Conservation (phyloP, 2,113 vertebrate species). For the Callopanchax toddi region DNA sequence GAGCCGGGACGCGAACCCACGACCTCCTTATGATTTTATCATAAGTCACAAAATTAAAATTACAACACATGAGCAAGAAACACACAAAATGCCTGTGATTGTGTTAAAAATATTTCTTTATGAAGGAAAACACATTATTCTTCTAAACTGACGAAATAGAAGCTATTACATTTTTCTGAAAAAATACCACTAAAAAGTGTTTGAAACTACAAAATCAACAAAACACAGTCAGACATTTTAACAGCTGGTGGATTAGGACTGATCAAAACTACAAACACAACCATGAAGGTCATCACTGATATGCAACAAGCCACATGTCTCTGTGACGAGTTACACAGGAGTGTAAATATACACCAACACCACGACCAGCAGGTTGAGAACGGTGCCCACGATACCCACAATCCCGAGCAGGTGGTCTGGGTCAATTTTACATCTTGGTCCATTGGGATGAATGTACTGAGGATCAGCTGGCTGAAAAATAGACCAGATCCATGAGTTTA, state of each 20-base stretch:
- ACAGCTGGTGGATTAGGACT: neutral
- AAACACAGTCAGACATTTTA: too few relatives aligned
- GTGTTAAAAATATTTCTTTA: too few relatives aligned
- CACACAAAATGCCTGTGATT: too few relatives aligned
- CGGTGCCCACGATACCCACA: slow-evolving; percentile 44
- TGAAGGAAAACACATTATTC: too few relatives aligned
- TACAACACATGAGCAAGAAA: too few relatives aligned
- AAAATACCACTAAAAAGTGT: too few relatives aligned
- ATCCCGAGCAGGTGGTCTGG: slow-evolving; percentile 35
- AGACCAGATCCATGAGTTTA: neutral
- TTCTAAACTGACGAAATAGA: too few relatives aligned
- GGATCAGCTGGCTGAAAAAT: slow-evolving; percentile 17
- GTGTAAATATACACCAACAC: slow-evolving; percentile 54
- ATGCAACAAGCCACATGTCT: neutral
- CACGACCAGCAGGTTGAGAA: slow-evolving; percentile 59
- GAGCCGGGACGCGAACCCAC: too few relatives aligned
- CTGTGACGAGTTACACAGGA: slow-evolving; percentile 15
- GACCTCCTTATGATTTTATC: too few relatives aligned
- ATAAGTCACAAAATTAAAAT: too few relatives aligned
- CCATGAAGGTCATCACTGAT: neutral
- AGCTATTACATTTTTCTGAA: too few relatives aligned
- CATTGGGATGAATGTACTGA: neutral
- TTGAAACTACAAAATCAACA: too few relatives aligned
- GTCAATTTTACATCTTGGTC: slow-evolving; percentile 24
- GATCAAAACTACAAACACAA: neutral